Evolutionary conservation across 1,140 invertebrate genomes (phyloP).

Genomic region (Brachionus plicatilis): DNA sequence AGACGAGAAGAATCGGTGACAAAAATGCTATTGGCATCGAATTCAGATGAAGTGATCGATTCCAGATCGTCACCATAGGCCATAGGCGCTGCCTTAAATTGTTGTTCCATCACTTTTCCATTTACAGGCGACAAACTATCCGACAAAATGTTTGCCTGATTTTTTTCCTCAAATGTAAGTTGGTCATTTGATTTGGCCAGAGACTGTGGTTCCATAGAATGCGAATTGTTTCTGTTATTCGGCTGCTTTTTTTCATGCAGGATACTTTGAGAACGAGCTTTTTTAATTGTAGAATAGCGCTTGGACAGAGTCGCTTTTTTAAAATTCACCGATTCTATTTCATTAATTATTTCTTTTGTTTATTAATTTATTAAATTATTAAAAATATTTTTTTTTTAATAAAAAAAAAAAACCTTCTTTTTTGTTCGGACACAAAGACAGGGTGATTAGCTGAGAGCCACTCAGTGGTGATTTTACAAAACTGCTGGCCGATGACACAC

Average conservation of each 20-base stretch:
- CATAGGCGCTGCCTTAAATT: background rate
- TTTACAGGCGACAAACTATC: background rate
- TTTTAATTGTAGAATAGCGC: constrained; percentile 13
- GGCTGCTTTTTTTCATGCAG: background rate
- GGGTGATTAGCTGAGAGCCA: constrained; percentile 14
- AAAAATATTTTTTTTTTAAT: background rate
- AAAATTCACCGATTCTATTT: background rate
- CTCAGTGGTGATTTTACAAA: background rate
- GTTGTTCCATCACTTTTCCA: background rate
- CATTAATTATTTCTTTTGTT: background rate
- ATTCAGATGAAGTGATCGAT: background rate
- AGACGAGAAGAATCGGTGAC: background rate
- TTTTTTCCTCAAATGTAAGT: background rate
- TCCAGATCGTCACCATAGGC: background rate
- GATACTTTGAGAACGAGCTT: background rate
- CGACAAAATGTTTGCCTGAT: background rate
- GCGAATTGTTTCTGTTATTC: background rate
- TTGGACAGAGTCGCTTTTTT: background rate
- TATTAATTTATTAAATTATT: background rate
- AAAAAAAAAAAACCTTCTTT: background rate
- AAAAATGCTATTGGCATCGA: background rate
- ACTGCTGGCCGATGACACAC: background rate
- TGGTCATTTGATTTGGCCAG: background rate
- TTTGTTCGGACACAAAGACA: constrained; percentile 16
- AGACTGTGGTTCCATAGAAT: background rate